Evolutionary conservation across 2,797 vertebrate genomes (phyloP).

Genomic region (Karalla daura): DNA sequence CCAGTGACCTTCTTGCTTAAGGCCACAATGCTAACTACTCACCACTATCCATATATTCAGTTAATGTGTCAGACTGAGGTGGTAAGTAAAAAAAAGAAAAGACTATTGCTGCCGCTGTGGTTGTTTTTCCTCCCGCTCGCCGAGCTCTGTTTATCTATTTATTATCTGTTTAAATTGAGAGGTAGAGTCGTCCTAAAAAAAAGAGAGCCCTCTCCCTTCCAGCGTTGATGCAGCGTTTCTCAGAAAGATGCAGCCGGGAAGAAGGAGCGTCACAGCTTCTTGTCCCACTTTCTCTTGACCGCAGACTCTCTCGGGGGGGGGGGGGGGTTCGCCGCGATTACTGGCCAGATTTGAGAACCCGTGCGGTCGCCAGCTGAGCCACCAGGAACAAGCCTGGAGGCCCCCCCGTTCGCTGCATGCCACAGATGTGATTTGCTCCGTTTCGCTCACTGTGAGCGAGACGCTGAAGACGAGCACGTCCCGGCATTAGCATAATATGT

Average conservation of each 20-base stretch:
- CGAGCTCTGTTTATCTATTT: slow-evolving; percentile 39
- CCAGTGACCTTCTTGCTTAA: too few species aligned
- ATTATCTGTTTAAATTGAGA: slow-evolving; percentile 50
- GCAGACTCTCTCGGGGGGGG: slow-evolving; percentile 14
- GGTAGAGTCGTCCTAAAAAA: slow-evolving; percentile 3
- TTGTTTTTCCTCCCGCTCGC: slow-evolving; percentile 14
- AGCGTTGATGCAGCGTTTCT: too few species aligned
- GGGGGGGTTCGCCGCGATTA: slow-evolving; percentile 24
- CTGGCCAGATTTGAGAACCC: slow-evolving; percentile 43
- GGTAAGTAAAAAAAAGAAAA: slow-evolving; percentile 38
- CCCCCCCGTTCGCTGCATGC: slow-evolving; percentile 54
- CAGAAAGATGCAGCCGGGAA: too few species aligned
- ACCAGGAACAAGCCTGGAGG: slow-evolving; percentile 51
- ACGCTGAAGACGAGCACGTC: slow-evolving; percentile 14
- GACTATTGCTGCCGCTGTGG: not conserved
- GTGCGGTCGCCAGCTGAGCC: slow-evolving; percentile 63
- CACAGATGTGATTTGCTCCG: slow-evolving; percentile 48
- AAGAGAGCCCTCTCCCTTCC: too few species aligned
- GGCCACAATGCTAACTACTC: too few species aligned
- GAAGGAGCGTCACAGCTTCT: too few species aligned
- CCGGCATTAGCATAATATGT: slow-evolving; percentile 1
- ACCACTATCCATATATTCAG: not conserved
- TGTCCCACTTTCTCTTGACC: slow-evolving; percentile 57
- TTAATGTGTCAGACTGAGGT: slow-evolving; percentile 3
- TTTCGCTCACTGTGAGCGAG: slow-evolving; percentile 40